Conservation (phyloP, 2,113 vertebrate genomes). For the Triplophysa dalaica region DNA sequence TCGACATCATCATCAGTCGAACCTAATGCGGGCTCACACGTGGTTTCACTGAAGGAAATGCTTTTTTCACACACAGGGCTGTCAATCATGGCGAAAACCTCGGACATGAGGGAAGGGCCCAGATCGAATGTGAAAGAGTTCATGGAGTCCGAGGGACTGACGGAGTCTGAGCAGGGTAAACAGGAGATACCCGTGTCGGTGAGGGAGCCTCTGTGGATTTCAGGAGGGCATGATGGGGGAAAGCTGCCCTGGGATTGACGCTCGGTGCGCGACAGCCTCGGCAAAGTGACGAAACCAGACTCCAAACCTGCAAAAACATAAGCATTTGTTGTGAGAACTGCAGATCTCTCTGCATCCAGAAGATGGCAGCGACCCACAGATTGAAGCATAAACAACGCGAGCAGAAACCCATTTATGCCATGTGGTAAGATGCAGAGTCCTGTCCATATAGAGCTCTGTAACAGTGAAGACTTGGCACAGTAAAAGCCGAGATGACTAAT, state of each 20-base stretch:
- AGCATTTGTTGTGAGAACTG: background rate
- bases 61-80: conserved; percentile 64
- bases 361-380: conserved; percentile 58
- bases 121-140: conserved; percentile 91
- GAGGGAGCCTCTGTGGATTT: conserved; percentile 67
- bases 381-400: background rate
- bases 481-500: background rate
- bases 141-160: conserved; percentile 82
- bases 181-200: conserved; percentile 61
- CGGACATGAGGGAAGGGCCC: conserved; percentile 93
- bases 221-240: conserved; percentile 59
- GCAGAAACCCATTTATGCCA: background rate
- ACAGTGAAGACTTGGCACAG: background rate
- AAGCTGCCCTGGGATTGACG: conserved; percentile 72
- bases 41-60: conserved; percentile 5
- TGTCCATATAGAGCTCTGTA: background rate
- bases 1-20: conserved; percentile 64
- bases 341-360: conserved; percentile 40
- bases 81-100: conserved; percentile 88
- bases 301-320: conserved; percentile 77
- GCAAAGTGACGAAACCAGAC: conserved; percentile 91
- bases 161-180: conserved; percentile 75
- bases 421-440: background rate
- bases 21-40: conserved; percentile 47
- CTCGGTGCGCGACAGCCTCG: conserved; percentile 83